Evolutionary conservation across 2,888 invertebrate genomes (phyloP).

Genomic region (Quadriops clusia): DNA sequence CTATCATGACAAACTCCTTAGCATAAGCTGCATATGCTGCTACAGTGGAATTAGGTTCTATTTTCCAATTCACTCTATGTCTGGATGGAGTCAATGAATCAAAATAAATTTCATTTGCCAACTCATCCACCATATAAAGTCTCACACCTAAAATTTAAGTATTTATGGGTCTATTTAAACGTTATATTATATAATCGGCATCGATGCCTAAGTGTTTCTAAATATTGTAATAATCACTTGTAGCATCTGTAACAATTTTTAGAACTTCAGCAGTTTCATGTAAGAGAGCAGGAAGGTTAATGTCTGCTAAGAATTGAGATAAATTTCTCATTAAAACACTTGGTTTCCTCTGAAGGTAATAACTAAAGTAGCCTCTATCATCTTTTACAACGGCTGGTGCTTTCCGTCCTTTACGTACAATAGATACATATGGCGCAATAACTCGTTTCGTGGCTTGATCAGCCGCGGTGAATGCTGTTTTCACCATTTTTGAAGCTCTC

Average conservation of each 20-base stretch:
- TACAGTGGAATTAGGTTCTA: slow-evolving; percentile 42
- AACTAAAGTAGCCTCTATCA: slow-evolving; percentile 26
- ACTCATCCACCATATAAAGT: slow-evolving; percentile 43
- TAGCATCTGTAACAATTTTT: slow-evolving; percentile 43
- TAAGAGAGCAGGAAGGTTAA: slow-evolving; percentile 43
- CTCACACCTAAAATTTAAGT: slow-evolving; percentile 39
- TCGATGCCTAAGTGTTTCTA: slow-evolving; percentile 1
- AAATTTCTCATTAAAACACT: slow-evolving; percentile 30
- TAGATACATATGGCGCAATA: slow-evolving; percentile 44
- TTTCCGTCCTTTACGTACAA: slow-evolving; percentile 27
- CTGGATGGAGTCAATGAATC: slow-evolving; percentile 41
- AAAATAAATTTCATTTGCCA: slow-evolving; percentile 44
- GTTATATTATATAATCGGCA: background rate
- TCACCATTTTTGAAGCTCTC: slow-evolving; percentile 7
- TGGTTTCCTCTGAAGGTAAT: slow-evolving; percentile 32
- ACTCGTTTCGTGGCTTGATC: slow-evolving; percentile 46
- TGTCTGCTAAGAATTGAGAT: slow-evolving; percentile 41
- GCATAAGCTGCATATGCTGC: slow-evolving; percentile 47
- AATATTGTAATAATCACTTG: slow-evolving; percentile 31
- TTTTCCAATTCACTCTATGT: slow-evolving; percentile 46
- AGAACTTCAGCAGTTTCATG: slow-evolving; percentile 47
- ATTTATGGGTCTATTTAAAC: background rate
- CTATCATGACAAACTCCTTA: slow-evolving; percentile 43
- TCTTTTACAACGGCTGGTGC: slow-evolving; percentile 18
- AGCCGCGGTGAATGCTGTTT: slow-evolving; percentile 17